These are phyloP conservation scores for Chrysopa pallens DNA, from an alignment of 1,140 invertebrate genomes.

Conservation along the genomic window DNA sequence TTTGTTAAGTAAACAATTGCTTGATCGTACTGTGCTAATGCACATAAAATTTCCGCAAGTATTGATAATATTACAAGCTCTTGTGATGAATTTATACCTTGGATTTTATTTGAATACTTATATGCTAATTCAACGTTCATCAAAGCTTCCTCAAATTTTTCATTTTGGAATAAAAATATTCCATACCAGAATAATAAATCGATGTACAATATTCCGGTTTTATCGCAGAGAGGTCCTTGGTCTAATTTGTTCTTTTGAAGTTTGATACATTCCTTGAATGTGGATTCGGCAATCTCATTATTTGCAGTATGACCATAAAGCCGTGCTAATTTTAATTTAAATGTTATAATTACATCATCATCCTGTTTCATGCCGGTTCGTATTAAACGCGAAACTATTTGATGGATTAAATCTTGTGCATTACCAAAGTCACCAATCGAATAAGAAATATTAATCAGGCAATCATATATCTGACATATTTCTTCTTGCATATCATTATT, in stretches of 20 bases:
- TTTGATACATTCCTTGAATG: slow-evolving; percentile 17
- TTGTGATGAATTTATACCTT: slow-evolving; percentile 17
- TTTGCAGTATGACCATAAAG: slow-evolving; percentile 17
- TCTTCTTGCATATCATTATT: slow-evolving; percentile 13
- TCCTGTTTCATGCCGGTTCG: slow-evolving; percentile 10
- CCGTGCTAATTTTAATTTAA: slow-evolving; percentile 16
- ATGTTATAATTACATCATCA: slow-evolving; percentile 11
- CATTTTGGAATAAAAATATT: slow-evolving; percentile 15
- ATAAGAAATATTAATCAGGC: slow-evolving; percentile 16
- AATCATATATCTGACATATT: slow-evolving; percentile 18
- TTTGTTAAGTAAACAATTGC: slow-evolving; percentile 17
- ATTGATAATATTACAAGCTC: slow-evolving; percentile 20
- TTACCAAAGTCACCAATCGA: slow-evolving; percentile 15
- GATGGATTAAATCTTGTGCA: slow-evolving; percentile 16
- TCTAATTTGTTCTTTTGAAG: slow-evolving; percentile 16
- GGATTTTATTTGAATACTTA: slow-evolving; percentile 17
- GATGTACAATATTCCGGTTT: slow-evolving; percentile 18
- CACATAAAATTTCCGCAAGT: slow-evolving; percentile 16
- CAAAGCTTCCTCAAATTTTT: slow-evolving; percentile 13
- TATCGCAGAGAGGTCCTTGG: slow-evolving; percentile 14
- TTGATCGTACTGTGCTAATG: slow-evolving; percentile 14
- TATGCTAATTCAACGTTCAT: slow-evolving; percentile 15
- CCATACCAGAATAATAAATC: slow-evolving; percentile 21
- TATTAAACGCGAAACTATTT: slow-evolving; percentile 11
- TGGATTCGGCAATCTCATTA: slow-evolving; percentile 16